phyloP scores from a whole-genome alignment of 2,113 vertebrate genomes.

The Psephotus haematonotus region DNA sequence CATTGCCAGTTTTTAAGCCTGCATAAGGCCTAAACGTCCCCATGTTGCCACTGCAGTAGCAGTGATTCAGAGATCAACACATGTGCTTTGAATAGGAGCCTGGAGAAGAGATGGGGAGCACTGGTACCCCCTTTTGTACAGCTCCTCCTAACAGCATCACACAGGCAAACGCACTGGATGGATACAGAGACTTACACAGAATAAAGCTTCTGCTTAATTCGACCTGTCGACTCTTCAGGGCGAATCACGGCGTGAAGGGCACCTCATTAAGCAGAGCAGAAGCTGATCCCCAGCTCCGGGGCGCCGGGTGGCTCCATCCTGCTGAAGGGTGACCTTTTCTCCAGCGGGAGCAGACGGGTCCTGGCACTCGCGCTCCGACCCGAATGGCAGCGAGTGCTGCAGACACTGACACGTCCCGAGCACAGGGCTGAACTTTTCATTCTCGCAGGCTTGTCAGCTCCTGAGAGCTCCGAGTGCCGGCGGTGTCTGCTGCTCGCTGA shows the following conservation, averaged over 20 bases:
- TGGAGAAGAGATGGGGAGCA: neutral
- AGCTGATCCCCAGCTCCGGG: neutral
- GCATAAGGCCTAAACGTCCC: neutral
- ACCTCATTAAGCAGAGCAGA: constrained; percentile 58
- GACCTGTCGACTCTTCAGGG: constrained; percentile 41
- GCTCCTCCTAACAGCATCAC: neutral
- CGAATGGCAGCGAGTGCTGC: constrained; percentile 14
- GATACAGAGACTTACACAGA: neutral
- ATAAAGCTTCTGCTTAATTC: constrained; percentile 22
- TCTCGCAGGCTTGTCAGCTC: constrained; percentile 48
- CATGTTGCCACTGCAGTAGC: neutral
- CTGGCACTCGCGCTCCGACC: neutral
- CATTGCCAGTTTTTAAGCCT: neutral
- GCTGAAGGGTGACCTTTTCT: constrained; percentile 72
- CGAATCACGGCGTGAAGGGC: constrained; percentile 25
- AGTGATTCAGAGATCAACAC: neutral
- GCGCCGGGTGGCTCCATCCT: constrained; percentile 29
- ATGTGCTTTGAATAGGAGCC: neutral
- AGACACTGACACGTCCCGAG: constrained; percentile 64
- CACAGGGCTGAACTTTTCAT: constrained; percentile 70
- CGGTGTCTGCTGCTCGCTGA: neutral
- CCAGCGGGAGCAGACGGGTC: neutral
- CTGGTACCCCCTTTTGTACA: neutral
- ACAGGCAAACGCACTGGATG: neutral
- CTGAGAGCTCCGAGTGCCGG: constrained; percentile 1